Evolutionary conservation across 2,888 invertebrate species (phyloP), one percentile per base, ranked within the genome.

Genomic region (Osmoderma eremita): DNA sequence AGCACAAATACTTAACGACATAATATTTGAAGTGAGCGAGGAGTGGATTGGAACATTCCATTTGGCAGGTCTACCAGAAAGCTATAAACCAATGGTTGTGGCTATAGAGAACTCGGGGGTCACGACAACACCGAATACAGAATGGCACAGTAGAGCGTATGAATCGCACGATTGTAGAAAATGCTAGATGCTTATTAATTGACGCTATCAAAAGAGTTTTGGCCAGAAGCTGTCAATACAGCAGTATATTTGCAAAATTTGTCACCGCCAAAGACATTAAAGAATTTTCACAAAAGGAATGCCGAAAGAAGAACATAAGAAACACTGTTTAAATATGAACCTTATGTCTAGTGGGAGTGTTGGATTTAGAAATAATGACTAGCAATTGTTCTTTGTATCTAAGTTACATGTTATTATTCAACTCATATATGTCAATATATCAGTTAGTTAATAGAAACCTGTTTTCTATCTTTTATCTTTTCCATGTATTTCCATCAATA

Each of bases 31-130:
- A 50, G 65, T 75, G 5, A 49, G 58, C 12, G 74, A 76, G 1
- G 71, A 74, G 63, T 77, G 75, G 74, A 63, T 78, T 2, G 76
- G 74, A 1, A 70, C 76, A 0, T 63, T 78, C 2, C 62, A 78
- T 41, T 62, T 78, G 12, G 74, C 75, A n/a, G 75, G 75, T 22
- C 51, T 76, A n/a, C 73, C 75, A 15, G 74, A 76, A 15, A 58
- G 69, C 13, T 75, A 72, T 50, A 62, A 67, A n/a, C 76, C 76
- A 3, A 75, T 78, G 74, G 74, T 77, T 10, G 72, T 75, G 71
- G 71, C 62, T 1, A 51, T 73, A 8, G 72, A 74, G 64, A 36
- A 10, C 36, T 36, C 36, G 10, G 36, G 36, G 5, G 5, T 6
- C 5, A 53, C 53, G n/a, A 53, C 24, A 53, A 49, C 15, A 49